Percentiles rank a stretch among this genome's conserved stretches.
These are phyloP conservation scores for Arctocebus calabarensis DNA, from an alignment of 2,797 vertebrate genomes.

Conservation along the genomic window DNA sequence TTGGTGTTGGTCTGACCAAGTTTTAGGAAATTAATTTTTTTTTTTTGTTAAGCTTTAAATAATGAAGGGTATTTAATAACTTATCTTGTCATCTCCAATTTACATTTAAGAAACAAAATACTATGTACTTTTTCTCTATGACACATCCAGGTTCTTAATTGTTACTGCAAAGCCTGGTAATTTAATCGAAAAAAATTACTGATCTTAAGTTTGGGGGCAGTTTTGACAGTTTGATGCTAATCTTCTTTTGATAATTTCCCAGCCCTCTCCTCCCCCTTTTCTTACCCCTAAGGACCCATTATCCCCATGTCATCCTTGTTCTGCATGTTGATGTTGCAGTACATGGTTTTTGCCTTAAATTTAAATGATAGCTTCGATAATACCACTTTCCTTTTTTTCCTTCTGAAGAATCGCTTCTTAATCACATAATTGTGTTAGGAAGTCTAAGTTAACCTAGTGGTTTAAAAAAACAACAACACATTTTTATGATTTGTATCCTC, in stretches of 20 bases:
- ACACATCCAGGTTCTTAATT: constrained; percentile 86
- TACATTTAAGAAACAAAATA: constrained; percentile 76
- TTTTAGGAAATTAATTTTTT: constrained; percentile 80
- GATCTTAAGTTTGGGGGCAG: constrained; percentile 74
- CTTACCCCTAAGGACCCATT: constrained; percentile 31
- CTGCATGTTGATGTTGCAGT: constrained; percentile 83
- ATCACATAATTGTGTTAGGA: constrained; percentile 78
- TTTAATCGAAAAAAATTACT: background rate
- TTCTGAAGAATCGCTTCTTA: constrained; percentile 74
- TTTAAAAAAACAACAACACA: background rate
- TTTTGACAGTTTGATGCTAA: constrained; percentile 83
- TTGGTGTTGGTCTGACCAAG: constrained; percentile 85
- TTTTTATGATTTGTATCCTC: constrained; percentile 65
- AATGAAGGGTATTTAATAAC: constrained; percentile 81
- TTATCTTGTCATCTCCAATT: constrained; percentile 85
- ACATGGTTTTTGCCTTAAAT: constrained; percentile 83
- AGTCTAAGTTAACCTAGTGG: constrained; percentile 59
- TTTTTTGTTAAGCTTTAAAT: constrained; percentile 76
- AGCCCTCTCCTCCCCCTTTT: constrained; percentile 56
- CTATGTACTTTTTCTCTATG: constrained; percentile 63
- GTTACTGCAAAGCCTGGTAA: constrained; percentile 78
- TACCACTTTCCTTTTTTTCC: constrained; percentile 71
- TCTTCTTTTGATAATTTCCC: constrained; percentile 83
- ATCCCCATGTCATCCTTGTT: constrained; percentile 53
- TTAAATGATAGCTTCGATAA: constrained; percentile 85